Base-by-base conservation (phyloP, 2,888 invertebrate species). In the Halictus quadricinctus region DNA sequence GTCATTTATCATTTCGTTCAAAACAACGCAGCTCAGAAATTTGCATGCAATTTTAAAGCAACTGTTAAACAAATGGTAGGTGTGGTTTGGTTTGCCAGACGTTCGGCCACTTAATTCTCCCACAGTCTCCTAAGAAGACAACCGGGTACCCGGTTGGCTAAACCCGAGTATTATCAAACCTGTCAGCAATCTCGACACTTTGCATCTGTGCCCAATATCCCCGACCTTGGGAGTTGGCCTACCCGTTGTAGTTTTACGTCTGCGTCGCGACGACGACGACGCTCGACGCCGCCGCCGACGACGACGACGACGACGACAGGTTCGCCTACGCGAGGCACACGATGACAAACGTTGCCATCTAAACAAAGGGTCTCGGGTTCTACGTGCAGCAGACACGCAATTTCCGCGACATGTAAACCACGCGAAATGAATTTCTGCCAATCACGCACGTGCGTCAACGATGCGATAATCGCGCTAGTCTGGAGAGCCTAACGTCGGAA, bases 171-270 rank as follows among this genome's bases (percentile, higher is more conserved):
- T 90, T 91, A 91, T 91, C 88, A 91, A 91, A 83, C 80, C 88
- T 86, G 88, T 88, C 87, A 88, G 88, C 91, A 93, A 93, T 93
- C 91, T 90, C 87, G 89, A 81, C 80, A 80, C 83, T 87, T 76
- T 87, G 88, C 93, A 93, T 92, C 93, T 93, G 93, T 85, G 93
- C 89, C 93, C 93, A 91, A 93, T 93, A 91, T 91, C 88, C 29
- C 87, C 82, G 69, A 41, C 77, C 82, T 81, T 77, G 54, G 73
- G 41, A 80, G 83, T 85, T 76, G 81, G 69, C 78, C 80, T 80
- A 36, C 73, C 73, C 74, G 54, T 76, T 76, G 74, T 76, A 79
- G 80, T 82, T 87, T 88, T 86, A 86, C 78, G 88, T 88, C 87
- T 87, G 70, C 72, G n/a, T 69, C 73, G 80, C 78, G 84, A 80